Percentiles rank a stretch among this genome's conserved stretches.
Evolutionary conservation across 2,888 invertebrate species (phyloP).

Genomic region (Tyria jacobaeae): DNA sequence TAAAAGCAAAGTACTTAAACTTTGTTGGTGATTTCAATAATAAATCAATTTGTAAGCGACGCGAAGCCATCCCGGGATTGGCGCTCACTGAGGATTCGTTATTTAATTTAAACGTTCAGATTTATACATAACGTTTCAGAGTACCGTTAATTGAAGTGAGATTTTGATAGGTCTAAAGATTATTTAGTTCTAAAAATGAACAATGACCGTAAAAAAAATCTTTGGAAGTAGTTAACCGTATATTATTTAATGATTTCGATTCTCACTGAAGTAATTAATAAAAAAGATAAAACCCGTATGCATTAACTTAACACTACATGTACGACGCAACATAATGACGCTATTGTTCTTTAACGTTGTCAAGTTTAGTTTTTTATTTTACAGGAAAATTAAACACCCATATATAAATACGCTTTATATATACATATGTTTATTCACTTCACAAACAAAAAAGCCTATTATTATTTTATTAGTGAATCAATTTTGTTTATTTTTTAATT

Average conservation of each 20-base stretch:
- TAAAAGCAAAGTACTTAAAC: slow-evolving; percentile 36
- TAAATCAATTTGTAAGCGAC: slow-evolving; percentile 59
- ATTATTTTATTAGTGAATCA: no score
- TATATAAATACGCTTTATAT: no score
- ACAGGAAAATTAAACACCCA: no score
- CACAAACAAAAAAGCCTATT: no score
- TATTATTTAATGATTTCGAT: neutral
- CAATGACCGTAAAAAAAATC: neutral
- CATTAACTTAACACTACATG: no score
- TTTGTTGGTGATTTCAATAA: slow-evolving; percentile 55
- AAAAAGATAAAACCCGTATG: no score
- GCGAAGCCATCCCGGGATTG: slow-evolving; percentile 22
- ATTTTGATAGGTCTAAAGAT: neutral
- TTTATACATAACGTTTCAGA: slow-evolving; percentile 28
- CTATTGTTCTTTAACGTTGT: no score
- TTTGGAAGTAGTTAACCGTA: neutral
- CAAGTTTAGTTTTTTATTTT: no score
- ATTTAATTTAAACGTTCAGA: slow-evolving; percentile 41
- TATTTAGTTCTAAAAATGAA: neutral
- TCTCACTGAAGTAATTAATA: neutral
- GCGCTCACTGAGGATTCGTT: slow-evolving; percentile 31
- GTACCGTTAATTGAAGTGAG: slow-evolving; percentile 13
- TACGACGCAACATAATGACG: no score
- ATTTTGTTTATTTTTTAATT: no score
- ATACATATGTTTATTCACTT: no score